Evolutionary conservation across 2,113 vertebrate species (phyloP).

Genomic region (Climacteris rufus): DNA sequence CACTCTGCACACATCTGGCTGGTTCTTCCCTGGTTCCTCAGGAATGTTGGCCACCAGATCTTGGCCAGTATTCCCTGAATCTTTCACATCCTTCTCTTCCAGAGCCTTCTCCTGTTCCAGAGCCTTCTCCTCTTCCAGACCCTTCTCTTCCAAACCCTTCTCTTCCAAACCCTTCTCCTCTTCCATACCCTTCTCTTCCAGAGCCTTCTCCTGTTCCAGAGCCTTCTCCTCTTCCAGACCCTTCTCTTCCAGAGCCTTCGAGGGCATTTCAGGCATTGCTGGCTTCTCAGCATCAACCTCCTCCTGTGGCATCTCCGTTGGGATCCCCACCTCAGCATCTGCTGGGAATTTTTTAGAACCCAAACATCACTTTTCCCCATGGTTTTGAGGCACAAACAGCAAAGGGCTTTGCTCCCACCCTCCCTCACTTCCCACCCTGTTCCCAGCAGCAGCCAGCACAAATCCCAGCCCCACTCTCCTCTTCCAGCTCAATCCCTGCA

Average conservation of each 20-base stretch:
- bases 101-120: fast-evolving
- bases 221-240: neutral
- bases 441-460: neutral
- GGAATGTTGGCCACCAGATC: fast-evolving
- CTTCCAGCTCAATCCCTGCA: neutral
- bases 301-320: fast-evolving
- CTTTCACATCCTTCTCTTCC: neutral
- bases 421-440: fast-evolving
- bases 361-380: neutral
- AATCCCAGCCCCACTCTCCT: neutral
- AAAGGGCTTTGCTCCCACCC: neutral
- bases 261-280: fast-evolving
- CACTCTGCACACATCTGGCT: fast-evolving
- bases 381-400: neutral
- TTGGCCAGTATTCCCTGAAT: neutral
- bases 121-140: neutral
- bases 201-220: neutral
- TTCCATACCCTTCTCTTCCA: neutral
- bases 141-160: fast-evolving
- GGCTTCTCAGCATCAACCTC: fast-evolving
- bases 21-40: neutral
- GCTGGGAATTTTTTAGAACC: neutral
- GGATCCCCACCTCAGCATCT: neutral
- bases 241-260: fast-evolving
- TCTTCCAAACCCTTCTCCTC: too few species aligned